phyloP scores from a whole-genome alignment of 2,113 vertebrate genomes.

The Salminus brasiliensis region DNA sequence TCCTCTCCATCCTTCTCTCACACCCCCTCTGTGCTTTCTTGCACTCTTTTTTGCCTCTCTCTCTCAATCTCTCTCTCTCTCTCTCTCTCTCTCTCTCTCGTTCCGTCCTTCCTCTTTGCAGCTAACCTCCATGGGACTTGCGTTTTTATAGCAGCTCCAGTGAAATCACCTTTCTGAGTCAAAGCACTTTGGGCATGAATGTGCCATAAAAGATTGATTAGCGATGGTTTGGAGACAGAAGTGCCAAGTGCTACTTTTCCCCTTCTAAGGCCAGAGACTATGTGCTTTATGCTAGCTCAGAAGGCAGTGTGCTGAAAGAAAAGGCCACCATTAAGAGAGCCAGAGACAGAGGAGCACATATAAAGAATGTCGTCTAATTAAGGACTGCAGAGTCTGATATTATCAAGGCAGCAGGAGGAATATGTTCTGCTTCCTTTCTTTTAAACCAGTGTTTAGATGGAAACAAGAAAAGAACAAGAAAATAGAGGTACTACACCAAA shows the following conservation, averaged over 20 bases:
- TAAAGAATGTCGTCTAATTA: conserved; percentile 16
- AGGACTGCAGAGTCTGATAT: not conserved
- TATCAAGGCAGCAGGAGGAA: too few species aligned
- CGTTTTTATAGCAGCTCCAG: conserved; percentile 40
- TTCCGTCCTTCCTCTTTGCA: conserved; percentile 35
- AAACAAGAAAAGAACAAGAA: too few species aligned
- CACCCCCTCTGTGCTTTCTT: conserved; percentile 31
- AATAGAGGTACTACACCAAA: too few species aligned
- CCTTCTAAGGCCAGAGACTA: conserved; percentile 59
- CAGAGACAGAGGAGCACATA: not conserved
- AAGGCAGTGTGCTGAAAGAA: conserved; percentile 48
- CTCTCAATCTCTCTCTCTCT: conserved; percentile 7
- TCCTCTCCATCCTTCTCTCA: conserved; percentile 13
- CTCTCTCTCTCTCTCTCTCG: not conserved
- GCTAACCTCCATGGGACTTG: conserved; percentile 14
- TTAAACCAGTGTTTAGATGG: too few species aligned
- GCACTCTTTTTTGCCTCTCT: conserved; percentile 21
- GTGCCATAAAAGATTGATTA: conserved; percentile 71
- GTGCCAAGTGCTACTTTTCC: conserved; percentile 66
- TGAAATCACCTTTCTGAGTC: conserved; percentile 42
- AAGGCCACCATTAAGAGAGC: conserved; percentile 6
- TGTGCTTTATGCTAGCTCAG: conserved; percentile 45
- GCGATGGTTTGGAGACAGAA: conserved; percentile 67
- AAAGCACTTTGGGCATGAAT: conserved; percentile 49
- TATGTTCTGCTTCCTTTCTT: too few species aligned